A percentile compares a stretch with the other conserved stretches of the same genome.
Conservation (phyloP, 2,888 invertebrate genomes). For the Pherbina coryleti region DNA sequence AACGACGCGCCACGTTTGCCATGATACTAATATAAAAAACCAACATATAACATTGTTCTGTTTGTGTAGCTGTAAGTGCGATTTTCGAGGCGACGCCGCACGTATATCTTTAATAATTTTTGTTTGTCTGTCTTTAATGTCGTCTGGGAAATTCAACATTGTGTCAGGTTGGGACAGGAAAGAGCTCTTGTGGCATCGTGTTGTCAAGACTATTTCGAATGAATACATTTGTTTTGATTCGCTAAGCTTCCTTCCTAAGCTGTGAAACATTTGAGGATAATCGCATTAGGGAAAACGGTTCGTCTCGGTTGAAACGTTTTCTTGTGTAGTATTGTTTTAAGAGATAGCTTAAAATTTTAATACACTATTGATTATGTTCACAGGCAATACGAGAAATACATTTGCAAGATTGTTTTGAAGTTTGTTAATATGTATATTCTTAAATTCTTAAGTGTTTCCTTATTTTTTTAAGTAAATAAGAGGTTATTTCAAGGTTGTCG, state of each 20-base stretch:
- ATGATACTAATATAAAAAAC: conserved; percentile 31
- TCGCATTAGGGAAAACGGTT: background rate
- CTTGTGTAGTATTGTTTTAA: no score
- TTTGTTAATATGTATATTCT: no score
- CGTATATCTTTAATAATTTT: conserved; percentile 11
- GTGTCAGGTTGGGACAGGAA: background rate
- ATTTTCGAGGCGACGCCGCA: conserved; percentile 8
- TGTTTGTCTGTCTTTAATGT: background rate
- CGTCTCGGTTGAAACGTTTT: no score
- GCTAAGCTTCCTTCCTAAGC: conserved; percentile 24
- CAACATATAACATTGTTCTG: conserved; percentile 44
- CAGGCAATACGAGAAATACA: no score
- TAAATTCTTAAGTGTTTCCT: no score
- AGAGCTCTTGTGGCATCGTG: background rate
- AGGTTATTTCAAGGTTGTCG: no score
- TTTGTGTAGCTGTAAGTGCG: conserved; percentile 27
- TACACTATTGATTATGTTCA: no score
- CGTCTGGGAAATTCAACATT: background rate
- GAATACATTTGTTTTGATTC: conserved; percentile 57
- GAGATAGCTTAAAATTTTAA: no score
- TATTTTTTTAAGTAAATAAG: no score
- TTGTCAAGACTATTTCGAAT: conserved; percentile 55
- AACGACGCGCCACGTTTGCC: background rate
- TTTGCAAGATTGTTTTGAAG: no score
- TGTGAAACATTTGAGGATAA: background rate